Evolutionary conservation across 2,797 vertebrate genomes (phyloP), one percentile per base, ranked within the genome.

Genomic region (Anguilla obscura): DNA sequence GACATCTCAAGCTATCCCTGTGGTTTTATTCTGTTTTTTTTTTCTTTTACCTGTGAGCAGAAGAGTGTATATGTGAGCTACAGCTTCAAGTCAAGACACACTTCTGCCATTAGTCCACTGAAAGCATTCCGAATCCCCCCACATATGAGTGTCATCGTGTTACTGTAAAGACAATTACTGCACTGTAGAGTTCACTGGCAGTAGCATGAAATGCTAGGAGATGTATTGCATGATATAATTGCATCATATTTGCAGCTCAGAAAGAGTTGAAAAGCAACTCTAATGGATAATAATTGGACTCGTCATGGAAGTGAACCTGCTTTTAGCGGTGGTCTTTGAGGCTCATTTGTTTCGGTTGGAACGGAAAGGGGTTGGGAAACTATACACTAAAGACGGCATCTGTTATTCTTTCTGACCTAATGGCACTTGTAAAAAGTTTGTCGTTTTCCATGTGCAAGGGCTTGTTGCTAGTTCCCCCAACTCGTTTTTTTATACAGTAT

Each of bases 261-360:
- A 58, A 58, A 58, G 36, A 63, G n/a, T 88, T 87, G 40, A 87
- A 85, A 6, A 60, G 56, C 89, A 89, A 82, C 85, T 88, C 89
- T 0, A n/a, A 50, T 50, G 79, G 21, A 50, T 76, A 40, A 12
- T 40, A 33, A 76, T 50, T 6, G 40, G 21, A 48, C 79, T 48
- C 14, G 79, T 50, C 45, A 48, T 82, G 45, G 76, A 82, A 50
- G 4, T 24, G 1, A 82, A 82, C 79, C 45, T 48, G 45, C 79
- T 50, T 48, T 82, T 79, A 82, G 12, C 24, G 7, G 45, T 82
- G 50, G 24, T n/a, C 79, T 36, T 18, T 82, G 79, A 82, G 18
- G 21, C 40, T 50, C 1, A 36, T 80, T 30, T 36, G 10, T 14
- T 3, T 82, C 24, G 40, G 7, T 82, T 82, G n/a, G 45, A 40